Evolutionary conservation across 2,888 invertebrate species (phyloP), one percentile per base, ranked within the genome.

Genomic region (Dusona sp.): DNA sequence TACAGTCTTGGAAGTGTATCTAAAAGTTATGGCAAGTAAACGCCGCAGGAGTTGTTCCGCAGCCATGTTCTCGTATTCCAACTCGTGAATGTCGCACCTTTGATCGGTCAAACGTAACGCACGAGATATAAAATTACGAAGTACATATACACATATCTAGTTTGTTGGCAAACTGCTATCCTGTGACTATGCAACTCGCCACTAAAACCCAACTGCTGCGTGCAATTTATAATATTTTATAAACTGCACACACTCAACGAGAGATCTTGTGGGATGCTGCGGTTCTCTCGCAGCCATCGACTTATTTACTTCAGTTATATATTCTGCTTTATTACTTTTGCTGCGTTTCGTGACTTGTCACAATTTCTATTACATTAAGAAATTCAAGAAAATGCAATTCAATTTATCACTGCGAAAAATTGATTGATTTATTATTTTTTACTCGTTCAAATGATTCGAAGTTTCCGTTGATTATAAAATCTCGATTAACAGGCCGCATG

Each of bases 21-120:
- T n/a, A 79, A 79, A 29, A 68, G 73, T 33, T 22, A 22, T 70
- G 25, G 25, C 19, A n/a, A 48, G 48, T 22, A n/a, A n/a, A 72
- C 57, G 68, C 68, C 48, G 45, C 51, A 61, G 75, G 51, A 48
- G 22, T 77, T 77, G 70, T 79, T 80, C 75, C 75, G 61, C 79
- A 57, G 72, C 82, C 25, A 68, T 77, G 83, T 25, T 42, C 57
- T 73, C 57, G 45, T 75, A 72, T 51, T 42, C 29, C 54, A 67
- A 48, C 45, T 75, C 29, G 73, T 51, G 77, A 81, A 67, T 80
- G 84, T 80, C 84, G 74, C 70, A 29, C 54, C 22, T 65, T 61
- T 79, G 80, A 85, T 88, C 87, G 85, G 85, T 90, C 88, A 88
- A 90, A 89, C 90, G 89, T 88, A 87, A 90, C 87, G 89, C 86